A percentile compares a stretch with the other conserved stretches of the same genome.
Conservation (phyloP, 2,888 invertebrate species). For the Criorhina ranunculi region DNA sequence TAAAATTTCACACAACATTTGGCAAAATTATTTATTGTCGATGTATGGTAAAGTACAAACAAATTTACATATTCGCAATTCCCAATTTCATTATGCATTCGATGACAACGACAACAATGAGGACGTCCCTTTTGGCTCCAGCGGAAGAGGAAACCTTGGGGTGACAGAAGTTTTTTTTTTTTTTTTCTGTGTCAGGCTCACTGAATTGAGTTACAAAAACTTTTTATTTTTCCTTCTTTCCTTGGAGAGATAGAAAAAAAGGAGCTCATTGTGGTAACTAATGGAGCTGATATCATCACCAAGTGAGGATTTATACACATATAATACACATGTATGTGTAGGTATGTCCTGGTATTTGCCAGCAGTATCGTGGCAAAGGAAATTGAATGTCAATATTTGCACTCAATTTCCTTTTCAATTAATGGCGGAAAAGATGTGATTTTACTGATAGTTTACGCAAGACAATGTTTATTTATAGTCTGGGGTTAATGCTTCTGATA, state of each 20-base stretch:
- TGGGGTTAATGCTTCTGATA: constrained; percentile 12
- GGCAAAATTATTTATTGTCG: neutral
- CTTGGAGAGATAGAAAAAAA: too few relatives aligned
- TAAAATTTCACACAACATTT: neutral
- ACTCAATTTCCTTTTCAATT: constrained; percentile 50
- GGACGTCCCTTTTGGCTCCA: neutral
- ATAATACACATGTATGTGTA: too few relatives aligned
- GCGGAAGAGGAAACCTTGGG: neutral
- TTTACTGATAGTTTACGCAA: constrained; percentile 5
- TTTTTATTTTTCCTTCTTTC: too few relatives aligned
- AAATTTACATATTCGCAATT: too few relatives aligned
- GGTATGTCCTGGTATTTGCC: neutral
- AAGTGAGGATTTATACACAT: constrained; percentile 4
- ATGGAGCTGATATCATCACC: constrained; percentile 37
- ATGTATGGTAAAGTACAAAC: too few relatives aligned
- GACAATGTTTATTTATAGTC: constrained; percentile 23
- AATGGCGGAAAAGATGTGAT: constrained; percentile 16
- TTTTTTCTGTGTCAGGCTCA: neutral
- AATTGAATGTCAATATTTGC: constrained; percentile 61
- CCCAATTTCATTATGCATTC: neutral
- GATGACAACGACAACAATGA: too few relatives aligned
- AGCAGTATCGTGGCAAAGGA: neutral
- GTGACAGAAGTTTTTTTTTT: neutral
- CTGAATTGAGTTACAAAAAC: neutral
- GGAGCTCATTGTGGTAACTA: constrained; percentile 11